These are phyloP conservation scores for Sphenopsis melanotis DNA, from an alignment of 2,797 vertebrate genomes.

Conservation along the genomic window DNA sequence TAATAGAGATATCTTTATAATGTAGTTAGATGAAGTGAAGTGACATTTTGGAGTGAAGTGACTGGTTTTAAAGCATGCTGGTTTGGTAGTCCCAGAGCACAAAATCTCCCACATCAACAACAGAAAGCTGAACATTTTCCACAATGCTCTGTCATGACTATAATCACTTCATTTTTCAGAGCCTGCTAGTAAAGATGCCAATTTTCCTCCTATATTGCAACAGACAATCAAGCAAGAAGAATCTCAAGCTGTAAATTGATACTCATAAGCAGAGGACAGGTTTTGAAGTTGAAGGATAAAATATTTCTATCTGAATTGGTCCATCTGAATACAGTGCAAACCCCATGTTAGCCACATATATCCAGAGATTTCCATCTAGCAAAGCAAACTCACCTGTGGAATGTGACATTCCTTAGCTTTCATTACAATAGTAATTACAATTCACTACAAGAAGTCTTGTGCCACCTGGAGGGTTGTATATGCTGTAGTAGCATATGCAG, in stretches of 20 bases:
- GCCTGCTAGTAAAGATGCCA: not conserved
- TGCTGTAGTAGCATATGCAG: not conserved
- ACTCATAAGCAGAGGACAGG: not conserved
- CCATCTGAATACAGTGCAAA: accelerated
- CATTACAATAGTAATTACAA: not conserved
- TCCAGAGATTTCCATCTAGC: not conserved
- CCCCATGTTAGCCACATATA: not conserved
- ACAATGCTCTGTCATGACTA: not conserved
- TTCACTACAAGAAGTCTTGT: not conserved
- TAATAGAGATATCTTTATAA: not conserved
- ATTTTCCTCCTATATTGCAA: not conserved
- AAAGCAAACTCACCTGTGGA: not conserved
- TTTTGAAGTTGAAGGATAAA: not conserved
- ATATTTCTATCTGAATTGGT: not conserved
- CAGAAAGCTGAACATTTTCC: not conserved
- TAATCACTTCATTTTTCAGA: not conserved
- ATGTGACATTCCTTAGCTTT: not conserved
- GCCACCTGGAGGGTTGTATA: not conserved
- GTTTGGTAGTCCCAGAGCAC: not conserved
- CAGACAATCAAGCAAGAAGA: not conserved
- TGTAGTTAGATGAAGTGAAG: not conserved
- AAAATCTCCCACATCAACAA: not conserved
- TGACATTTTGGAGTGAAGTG: not conserved
- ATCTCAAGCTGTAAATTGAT: not conserved
- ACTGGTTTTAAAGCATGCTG: not conserved